Evolutionary conservation across 2,113 vertebrate species (phyloP), one percentile per base, ranked within the genome.

Genomic region (Aphyosemion australe): DNA sequence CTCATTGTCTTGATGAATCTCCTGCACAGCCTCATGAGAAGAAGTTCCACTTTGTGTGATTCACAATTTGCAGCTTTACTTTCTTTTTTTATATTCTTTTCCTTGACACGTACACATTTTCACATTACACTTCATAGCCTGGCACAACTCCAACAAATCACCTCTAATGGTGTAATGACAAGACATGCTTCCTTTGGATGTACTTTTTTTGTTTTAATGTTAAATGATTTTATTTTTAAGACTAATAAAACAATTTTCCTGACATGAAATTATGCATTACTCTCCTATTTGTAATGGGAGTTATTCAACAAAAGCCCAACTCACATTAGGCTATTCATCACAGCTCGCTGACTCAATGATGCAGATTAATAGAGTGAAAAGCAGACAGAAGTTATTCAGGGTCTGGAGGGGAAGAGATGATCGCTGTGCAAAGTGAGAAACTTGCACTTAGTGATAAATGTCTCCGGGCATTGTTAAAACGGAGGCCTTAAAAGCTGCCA

Each of bases 401-500:
- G 58, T 86, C 72, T 80, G 64, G 48, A 69, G 79, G 68, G 75
- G 84, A 88, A 83, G 74, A 70, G 77, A 86, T 84, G 83, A 90
- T 83, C 84, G 80, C 84, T 87, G 82, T 74, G 73, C 84, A 77
- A 87, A 85, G 74, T 54, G 62, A 69, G 72, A 74, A 55, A 82
- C 79, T 80, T 84, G 68, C 72, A 79, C 78, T 72, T 68, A 86
- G 66, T 89, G 90, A 89, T 88, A 86, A 89, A 93, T 90, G 85
- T 86, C 79, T 85, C 69, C 64, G 53, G 61, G 72, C 70, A 85
- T 84, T 79, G 57, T 85, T 87, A 82, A 88, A 89, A 65, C 54
- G 55, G 46, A 41, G 8, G 76, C 76, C 72, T 74, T 87, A 83
- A 88, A 88, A 86, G 78, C 82, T 87, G 84, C 80, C 86, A 79